These are phyloP conservation scores for Galerucella pusilla DNA, from an alignment of 2,888 invertebrate species.

Conservation along the genomic window DNA sequence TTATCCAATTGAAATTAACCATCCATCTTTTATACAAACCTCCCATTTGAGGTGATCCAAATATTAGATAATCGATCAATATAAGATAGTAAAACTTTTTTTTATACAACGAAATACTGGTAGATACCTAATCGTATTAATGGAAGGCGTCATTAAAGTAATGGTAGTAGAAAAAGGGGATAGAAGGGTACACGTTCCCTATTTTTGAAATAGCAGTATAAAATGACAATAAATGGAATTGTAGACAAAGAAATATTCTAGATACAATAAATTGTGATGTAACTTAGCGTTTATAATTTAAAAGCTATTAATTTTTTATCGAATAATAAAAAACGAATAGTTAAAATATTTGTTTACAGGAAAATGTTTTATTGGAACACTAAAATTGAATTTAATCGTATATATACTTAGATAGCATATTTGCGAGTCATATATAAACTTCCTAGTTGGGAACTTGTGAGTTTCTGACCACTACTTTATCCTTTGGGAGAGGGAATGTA, in stretches of 20 bases:
- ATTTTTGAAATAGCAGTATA: background rate
- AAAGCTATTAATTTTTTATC: background rate
- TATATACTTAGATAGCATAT: background rate
- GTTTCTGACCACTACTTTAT: conserved; percentile 8
- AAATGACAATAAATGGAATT: background rate
- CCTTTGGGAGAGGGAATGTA: conserved; percentile 17
- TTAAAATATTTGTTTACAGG: background rate
- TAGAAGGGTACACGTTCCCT: conserved; percentile 1
- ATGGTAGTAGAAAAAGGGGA: background rate
- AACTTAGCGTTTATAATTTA: background rate
- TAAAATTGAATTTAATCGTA: background rate
- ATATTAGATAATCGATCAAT: background rate
- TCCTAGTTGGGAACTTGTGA: conserved; percentile 11
- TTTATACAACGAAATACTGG: background rate
- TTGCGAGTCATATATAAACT: conserved; percentile 9
- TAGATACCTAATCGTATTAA: conserved; percentile 13
- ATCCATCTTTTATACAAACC: background rate
- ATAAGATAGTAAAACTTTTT: background rate
- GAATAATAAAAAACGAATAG: background rate
- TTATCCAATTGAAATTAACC: background rate
- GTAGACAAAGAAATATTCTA: background rate
- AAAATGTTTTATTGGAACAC: background rate
- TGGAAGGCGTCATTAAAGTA: conserved; percentile 3
- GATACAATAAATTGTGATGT: background rate
- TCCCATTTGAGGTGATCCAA: background rate